A percentile compares a stretch with the other conserved stretches of the same genome.
These are phyloP conservation scores for Halcyon leucocephala DNA, from an alignment of 2,797 vertebrate genomes.

Conservation along the genomic window DNA sequence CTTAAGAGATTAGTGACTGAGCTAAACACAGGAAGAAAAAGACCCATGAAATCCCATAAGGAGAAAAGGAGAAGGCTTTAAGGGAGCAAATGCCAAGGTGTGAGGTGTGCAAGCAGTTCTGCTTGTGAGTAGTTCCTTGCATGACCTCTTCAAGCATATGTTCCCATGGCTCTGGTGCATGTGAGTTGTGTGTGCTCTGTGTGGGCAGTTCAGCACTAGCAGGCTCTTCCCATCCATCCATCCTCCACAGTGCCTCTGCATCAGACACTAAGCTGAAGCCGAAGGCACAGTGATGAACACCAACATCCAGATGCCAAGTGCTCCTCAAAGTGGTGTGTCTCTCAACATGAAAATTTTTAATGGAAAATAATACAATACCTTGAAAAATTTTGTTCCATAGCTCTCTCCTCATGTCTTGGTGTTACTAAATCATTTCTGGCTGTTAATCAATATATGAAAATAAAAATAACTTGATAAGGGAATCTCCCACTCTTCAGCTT, in stretches of 20 bases:
- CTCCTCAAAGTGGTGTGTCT: not conserved
- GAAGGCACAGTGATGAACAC: not conserved
- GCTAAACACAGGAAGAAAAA: not conserved
- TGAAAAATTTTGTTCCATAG: not conserved
- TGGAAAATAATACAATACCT: not conserved
- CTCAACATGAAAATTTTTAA: fast-evolving
- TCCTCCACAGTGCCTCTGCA: not conserved
- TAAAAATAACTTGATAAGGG: not conserved
- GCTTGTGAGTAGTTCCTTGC: not conserved
- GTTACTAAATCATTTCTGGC: not conserved
- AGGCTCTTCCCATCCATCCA: not conserved
- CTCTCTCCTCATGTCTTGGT: not conserved
- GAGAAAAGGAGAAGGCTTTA: not conserved
- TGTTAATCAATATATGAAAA: not conserved
- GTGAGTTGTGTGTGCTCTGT: not conserved
- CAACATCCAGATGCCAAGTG: not conserved
- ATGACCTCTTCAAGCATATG: not conserved
- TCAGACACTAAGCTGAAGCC: not conserved
- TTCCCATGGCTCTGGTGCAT: not conserved
- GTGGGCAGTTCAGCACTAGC: fast-evolving
- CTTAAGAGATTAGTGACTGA: not conserved
- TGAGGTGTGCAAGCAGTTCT: not conserved
- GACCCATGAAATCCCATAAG: not conserved
- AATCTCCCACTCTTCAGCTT: not conserved
- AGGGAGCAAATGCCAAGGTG: not conserved